These are phyloP conservation scores for Pluvianellus socialis DNA, from an alignment of 2,113 vertebrate species.

Conservation along the genomic window DNA sequence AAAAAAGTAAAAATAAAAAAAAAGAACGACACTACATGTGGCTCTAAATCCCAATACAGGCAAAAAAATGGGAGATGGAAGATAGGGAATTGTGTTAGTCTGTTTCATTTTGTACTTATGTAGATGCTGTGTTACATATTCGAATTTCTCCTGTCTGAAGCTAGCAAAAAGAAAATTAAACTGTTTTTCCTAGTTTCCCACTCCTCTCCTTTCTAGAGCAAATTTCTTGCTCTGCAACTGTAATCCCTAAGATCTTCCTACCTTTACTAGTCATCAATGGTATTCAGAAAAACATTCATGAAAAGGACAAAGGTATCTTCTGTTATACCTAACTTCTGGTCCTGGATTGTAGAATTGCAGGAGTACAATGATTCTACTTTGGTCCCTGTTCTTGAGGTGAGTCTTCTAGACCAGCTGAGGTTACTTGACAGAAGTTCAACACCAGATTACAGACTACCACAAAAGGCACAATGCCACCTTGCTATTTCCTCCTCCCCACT, in stretches of 20 bases:
- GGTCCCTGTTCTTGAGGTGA: neutral
- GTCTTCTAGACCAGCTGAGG: neutral
- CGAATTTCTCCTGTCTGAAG: neutral
- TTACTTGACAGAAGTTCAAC: neutral
- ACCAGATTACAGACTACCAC: neutral
- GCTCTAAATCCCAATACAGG: neutral
- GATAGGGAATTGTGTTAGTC: neutral
- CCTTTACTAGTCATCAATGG: neutral
- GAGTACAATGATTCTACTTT: neutral
- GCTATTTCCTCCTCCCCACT: neutral
- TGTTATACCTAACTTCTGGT: neutral
- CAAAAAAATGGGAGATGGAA: neutral
- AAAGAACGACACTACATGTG: neutral
- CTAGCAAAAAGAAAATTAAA: neutral
- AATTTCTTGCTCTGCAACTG: neutral
- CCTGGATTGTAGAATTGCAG: neutral
- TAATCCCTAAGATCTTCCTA: neutral
- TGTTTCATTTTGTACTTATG: neutral
- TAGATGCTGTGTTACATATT: neutral
- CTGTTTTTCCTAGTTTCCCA: neutral
- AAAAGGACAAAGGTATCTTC: neutral
- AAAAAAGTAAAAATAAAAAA: neutral
- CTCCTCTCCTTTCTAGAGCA: neutral
- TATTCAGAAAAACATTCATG: neutral
- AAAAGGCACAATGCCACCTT: neutral